Percentiles rank a stretch among this genome's conserved stretches.
Evolutionary conservation across 2,888 invertebrate species (phyloP).

Genomic region (Chrysolina americana): DNA sequence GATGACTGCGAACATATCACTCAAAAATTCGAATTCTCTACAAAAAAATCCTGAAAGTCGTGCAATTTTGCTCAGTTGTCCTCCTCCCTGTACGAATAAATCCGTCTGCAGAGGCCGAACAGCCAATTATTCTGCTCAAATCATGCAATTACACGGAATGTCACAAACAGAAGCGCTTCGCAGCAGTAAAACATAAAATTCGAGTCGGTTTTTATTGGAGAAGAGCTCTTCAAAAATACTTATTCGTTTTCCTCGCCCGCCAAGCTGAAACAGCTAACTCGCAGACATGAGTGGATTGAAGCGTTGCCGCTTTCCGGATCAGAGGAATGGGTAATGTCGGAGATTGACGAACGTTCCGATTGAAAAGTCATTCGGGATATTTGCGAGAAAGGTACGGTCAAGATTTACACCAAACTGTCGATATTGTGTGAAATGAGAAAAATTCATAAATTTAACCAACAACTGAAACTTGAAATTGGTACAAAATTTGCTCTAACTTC

Average conservation of each 20-base stretch:
- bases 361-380: background rate
- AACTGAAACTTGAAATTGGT: too few relatives aligned
- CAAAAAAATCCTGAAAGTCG: too few relatives aligned
- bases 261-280: conserved; percentile 19
- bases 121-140: conserved; percentile 37
- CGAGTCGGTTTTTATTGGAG: conserved; percentile 34
- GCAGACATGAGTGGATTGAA: conserved; percentile 19
- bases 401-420: background rate
- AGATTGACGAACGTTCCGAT: background rate
- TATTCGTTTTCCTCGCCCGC: conserved; percentile 22
- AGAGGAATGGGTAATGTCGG: background rate
- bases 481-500: too few relatives aligned
- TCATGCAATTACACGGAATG: conserved; percentile 34
- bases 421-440: too few relatives aligned
- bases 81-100: background rate
- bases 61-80: background rate
- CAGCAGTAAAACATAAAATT: conserved; percentile 39
- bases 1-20: too few relatives aligned
- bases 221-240: conserved; percentile 37
- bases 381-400: background rate
- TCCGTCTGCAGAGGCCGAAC: conserved; percentile 17
- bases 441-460: too few relatives aligned
- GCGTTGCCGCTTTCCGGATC: background rate
- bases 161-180: conserved; percentile 37
- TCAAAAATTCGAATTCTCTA: too few relatives aligned